Evolutionary conservation across 1,140 invertebrate species (phyloP).

Genomic region (Hypsibius dujardini): DNA sequence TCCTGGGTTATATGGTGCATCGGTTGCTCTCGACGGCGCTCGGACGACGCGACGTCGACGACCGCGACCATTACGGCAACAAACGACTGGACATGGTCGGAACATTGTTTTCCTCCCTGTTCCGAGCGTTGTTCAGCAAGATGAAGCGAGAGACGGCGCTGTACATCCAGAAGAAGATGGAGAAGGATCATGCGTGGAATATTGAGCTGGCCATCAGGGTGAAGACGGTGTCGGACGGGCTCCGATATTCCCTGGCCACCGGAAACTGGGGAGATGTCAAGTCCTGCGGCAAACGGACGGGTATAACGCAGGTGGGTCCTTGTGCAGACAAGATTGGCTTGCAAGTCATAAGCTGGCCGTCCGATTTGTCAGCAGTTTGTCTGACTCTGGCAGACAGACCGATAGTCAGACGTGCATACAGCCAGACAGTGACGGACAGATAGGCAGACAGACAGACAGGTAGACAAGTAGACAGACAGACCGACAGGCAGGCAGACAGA

Average conservation of each 20-base stretch:
- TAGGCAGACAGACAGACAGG: not conserved
- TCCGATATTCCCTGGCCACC: not conserved
- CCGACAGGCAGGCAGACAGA: no score
- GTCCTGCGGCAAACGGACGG: no score
- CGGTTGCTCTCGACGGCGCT: not conserved
- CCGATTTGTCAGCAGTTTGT: no score
- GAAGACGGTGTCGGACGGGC: not conserved
- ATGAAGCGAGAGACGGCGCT: not conserved
- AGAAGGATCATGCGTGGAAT: not conserved
- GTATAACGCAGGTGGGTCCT: no score
- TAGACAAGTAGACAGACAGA: no score
- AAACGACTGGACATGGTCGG: constrained; percentile 5
- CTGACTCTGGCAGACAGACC: no score
- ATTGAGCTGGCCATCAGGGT: not conserved
- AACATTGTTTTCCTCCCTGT: not conserved
- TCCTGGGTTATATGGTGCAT: constrained; percentile 11
- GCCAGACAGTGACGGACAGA: not conserved
- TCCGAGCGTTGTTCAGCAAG: not conserved
- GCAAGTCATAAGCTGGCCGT: no score
- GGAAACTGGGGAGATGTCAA: constrained; percentile 8
- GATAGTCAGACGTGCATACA: not conserved
- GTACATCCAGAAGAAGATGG: not conserved
- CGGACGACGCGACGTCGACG: not conserved
- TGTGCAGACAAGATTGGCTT: no score
- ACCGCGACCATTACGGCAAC: constrained; percentile 12